Evolutionary conservation across 2,888 invertebrate genomes (phyloP).

Genomic region (Bedellia somnulentella): DNA sequence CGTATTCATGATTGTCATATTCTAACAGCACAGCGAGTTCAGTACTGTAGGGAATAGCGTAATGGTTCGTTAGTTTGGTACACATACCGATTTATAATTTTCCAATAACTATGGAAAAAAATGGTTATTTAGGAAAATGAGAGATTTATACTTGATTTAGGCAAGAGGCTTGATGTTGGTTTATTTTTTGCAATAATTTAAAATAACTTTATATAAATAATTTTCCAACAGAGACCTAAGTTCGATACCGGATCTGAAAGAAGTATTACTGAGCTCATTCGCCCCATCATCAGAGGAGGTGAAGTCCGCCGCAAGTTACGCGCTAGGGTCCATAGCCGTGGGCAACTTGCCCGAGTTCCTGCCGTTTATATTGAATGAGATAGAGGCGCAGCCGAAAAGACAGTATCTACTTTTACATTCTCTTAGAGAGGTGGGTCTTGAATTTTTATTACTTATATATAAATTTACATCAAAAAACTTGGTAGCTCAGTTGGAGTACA

Average conservation of each 20-base stretch:
- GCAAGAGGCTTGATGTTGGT: too few species aligned
- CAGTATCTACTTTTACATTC: slow-evolving; percentile 97
- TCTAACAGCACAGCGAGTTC: too few species aligned
- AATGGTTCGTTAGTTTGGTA: too few species aligned
- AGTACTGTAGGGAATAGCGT: too few species aligned
- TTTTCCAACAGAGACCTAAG: slow-evolving; percentile 74
- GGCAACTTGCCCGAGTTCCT: slow-evolving; percentile 93
- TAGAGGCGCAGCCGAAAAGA: slow-evolving; percentile 89
- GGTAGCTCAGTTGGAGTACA: background rate
- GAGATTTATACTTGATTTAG: too few species aligned
- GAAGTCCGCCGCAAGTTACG: slow-evolving; percentile 96
- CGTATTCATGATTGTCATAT: too few species aligned
- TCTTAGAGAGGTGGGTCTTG: slow-evolving; percentile 80
- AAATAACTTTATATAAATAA: too few species aligned
- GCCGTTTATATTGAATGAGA: slow-evolving; percentile 92
- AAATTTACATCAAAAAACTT: background rate
- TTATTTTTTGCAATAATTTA: too few species aligned
- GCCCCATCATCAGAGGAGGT: slow-evolving; percentile 93
- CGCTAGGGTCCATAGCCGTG: slow-evolving; percentile 93
- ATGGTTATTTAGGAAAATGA: too few species aligned
- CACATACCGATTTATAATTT: too few species aligned
- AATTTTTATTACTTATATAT: background rate
- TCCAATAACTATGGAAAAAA: too few species aligned
- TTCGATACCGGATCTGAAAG: slow-evolving; percentile 71
- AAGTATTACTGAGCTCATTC: slow-evolving; percentile 84